Evolutionary conservation across 1,140 invertebrate genomes (phyloP), one percentile per base, ranked within the genome.

Genomic region (Palaemon carinicauda): DNA sequence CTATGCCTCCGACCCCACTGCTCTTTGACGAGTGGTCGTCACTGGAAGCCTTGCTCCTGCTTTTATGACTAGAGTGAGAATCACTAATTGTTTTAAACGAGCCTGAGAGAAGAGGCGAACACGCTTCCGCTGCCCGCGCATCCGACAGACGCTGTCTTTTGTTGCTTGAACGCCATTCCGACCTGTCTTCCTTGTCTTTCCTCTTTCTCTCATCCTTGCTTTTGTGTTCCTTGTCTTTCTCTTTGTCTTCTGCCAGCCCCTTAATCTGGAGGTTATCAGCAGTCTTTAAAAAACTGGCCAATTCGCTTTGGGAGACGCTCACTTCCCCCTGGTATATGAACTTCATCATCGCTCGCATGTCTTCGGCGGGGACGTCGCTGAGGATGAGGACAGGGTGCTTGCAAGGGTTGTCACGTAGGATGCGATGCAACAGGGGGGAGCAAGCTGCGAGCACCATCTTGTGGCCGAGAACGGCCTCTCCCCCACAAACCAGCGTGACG

Each of bases 211-310:
- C 80, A n/a, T 85, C 82, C 33, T 85, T 82, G 14, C 54, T 52
- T 53, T 51, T 84, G n/a, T 50, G 41, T 41, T 41, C 41, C 41
- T 41, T 41, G 41, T 81, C 80, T 33, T 81, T 75, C n/a, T 85
- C 88, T 56, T 65, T 87, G 80, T 89, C 97, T 92, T 97, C 96
- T 91, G 96, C 96, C 90, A 98, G 93, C 90, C 97, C 96, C 92
- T 97, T 96, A 82, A 96, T 95, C 92, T 97, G 96, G 60, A 98
- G 94, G 91, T 96, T 97, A 93, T 97, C 96, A 89, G 97, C 97
- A 90, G 96, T 97, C 92, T 97, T 97, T 89, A 98, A 94, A 90
- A 98, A 94, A 89, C 96, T 95, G 90, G 96, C 96, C 90, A 98
- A 93, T 92, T 97, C 96, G 92, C 96, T 96, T 91, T 97, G 96